Conservation (phyloP, 2,113 vertebrate genomes). For the Thamnaconus septentrionalis region DNA sequence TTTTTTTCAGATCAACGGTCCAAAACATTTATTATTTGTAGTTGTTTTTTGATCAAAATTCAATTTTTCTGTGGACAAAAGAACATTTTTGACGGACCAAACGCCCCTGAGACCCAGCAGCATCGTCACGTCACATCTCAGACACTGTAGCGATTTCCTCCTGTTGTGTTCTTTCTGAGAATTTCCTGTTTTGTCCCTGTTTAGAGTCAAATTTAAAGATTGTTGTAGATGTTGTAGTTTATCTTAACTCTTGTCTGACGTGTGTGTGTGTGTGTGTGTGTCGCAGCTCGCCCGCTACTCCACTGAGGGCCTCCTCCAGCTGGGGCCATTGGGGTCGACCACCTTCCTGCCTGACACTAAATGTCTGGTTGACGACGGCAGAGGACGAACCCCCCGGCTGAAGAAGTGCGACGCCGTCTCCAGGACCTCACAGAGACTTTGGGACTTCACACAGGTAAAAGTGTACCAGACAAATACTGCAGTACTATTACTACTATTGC, state of each 20-base stretch:
- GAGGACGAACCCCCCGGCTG: conserved; percentile 84
- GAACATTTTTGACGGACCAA: background rate
- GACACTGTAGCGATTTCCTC: no score
- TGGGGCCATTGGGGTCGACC: conserved; percentile 93
- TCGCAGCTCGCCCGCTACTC: conserved; percentile 90
- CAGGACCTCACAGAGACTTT: conserved; percentile 86
- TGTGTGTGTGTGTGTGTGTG: conserved; percentile 9
- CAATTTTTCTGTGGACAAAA: background rate
- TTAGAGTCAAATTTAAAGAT: no score
- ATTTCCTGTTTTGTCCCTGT: background rate
- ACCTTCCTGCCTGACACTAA: conserved; percentile 95
- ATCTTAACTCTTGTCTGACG: no score
- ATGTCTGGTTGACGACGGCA: conserved; percentile 91
- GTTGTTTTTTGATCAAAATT: background rate
- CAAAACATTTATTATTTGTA: no score
- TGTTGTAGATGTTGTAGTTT: no score
- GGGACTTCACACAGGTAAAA: conserved; percentile 97
- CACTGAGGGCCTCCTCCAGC: conserved; percentile 88
- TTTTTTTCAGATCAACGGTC: no score
- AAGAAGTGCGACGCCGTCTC: conserved; percentile 88
- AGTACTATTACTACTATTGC: no score
- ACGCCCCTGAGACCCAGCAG: no score
- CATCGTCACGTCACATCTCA: no score
- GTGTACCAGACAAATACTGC: background rate
- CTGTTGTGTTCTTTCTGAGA: no score